Percentiles rank a stretch among this genome's conserved stretches.
These are phyloP conservation scores for Ashinkailepas kermadecensis DNA, from an alignment of 2,888 invertebrate genomes.

Conservation along the genomic window DNA sequence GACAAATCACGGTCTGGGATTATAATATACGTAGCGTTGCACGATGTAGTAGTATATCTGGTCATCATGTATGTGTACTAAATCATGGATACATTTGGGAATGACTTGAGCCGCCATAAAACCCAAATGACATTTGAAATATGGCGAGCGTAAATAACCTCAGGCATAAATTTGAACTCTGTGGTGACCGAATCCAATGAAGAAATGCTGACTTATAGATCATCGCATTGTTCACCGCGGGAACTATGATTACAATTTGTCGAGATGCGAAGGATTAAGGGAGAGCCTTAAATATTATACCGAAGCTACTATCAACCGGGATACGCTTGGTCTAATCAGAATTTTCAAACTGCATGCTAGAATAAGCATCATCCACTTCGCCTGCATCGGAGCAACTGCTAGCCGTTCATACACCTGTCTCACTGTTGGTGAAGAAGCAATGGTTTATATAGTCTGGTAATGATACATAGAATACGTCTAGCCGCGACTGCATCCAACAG, in stretches of 20 bases:
- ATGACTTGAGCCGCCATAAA: not conserved
- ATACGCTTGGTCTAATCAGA: too few species aligned
- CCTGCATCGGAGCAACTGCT: too few species aligned
- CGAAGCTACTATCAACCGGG: too few species aligned
- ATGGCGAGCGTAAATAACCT: not conserved
- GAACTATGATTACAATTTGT: not conserved
- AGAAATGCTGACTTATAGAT: not conserved
- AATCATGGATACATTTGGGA: not conserved
- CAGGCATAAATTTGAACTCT: not conserved
- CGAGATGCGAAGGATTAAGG: too few species aligned
- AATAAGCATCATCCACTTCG: too few species aligned
- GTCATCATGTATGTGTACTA: not conserved
- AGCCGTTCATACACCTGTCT: too few species aligned
- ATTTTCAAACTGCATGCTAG: too few species aligned
- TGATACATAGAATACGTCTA: too few species aligned
- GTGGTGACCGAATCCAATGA: not conserved
- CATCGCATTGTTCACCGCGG: not conserved
- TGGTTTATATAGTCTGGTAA: too few species aligned
- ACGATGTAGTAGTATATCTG: not conserved
- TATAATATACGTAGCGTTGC: not conserved
- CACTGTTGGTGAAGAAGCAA: too few species aligned
- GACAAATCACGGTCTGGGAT: not conserved
- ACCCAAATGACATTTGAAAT: conserved; percentile 1
- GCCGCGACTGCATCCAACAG: too few species aligned
- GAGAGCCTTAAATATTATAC: too few species aligned